These are phyloP conservation scores for Eclectus roratus DNA, from an alignment of 2,113 vertebrate genomes.

Conservation along the genomic window DNA sequence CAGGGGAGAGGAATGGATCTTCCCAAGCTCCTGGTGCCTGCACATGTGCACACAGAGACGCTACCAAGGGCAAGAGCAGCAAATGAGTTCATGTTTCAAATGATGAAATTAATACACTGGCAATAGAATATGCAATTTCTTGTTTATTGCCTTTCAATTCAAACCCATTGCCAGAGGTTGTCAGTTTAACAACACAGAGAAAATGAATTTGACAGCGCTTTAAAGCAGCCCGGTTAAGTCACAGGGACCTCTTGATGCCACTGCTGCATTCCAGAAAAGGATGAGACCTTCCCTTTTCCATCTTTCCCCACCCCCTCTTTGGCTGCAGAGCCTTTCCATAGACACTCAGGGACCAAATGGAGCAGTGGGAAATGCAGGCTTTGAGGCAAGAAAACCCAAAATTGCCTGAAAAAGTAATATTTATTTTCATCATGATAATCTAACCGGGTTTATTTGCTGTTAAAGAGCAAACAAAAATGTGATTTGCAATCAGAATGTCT, in stretches of 20 bases:
- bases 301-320: background rate
- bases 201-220: conserved; percentile 19
- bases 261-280: background rate
- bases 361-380: background rate
- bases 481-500: background rate
- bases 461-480: background rate
- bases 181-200: background rate
- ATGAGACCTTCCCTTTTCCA: background rate
- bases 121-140: conserved; percentile 12
- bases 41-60: background rate
- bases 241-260: background rate
- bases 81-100: conserved; percentile 17
- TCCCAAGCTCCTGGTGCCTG: background rate
- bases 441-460: background rate
- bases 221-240: background rate
- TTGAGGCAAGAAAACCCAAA: background rate
- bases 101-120: background rate
- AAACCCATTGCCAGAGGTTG: conserved; percentile 10
- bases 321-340: background rate
- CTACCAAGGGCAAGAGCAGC: background rate
- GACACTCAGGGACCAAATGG: fast-evolving
- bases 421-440: background rate
- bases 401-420: fast-evolving
- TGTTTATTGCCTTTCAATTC: conserved; percentile 35
- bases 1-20: background rate